A percentile compares a stretch with the other conserved stretches of the same genome.
Conservation (phyloP, 2,113 vertebrate genomes). For the Polyodon spathula region DNA sequence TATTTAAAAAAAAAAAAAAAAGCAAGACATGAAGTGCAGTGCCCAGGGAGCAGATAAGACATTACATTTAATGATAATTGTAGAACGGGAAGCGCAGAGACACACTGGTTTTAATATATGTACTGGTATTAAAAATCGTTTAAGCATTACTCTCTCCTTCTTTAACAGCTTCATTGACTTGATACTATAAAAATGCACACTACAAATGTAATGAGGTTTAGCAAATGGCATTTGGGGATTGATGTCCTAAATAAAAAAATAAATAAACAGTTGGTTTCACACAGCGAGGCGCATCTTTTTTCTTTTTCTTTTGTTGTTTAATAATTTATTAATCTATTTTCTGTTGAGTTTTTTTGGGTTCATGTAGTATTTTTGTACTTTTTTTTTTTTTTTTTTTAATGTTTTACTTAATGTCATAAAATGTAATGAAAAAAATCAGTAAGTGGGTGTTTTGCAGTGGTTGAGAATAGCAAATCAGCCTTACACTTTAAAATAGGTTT, state of each 20-base stretch:
- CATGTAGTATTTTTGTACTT: neutral
- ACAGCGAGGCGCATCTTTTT: conserved; percentile 17
- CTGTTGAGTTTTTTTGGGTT: neutral
- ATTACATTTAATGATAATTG: too few species aligned
- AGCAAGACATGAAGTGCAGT: too few species aligned
- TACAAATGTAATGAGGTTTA: conserved; percentile 31
- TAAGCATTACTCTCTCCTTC: neutral
- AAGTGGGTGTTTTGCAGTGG: too few species aligned
- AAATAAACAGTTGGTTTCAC: conserved; percentile 23
- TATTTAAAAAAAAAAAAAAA: too few species aligned
- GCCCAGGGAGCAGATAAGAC: too few species aligned
- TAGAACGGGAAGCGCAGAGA: too few species aligned
- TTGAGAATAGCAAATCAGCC: too few species aligned
- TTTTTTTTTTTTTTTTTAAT: neutral
- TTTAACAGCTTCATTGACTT: conserved; percentile 10
- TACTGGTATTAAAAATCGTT: too few species aligned
- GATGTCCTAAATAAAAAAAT: conserved; percentile 25
- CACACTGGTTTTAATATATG: too few species aligned
- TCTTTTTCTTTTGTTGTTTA: neutral
- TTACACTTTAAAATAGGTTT: too few species aligned
- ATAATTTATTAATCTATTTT: neutral
- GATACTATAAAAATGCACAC: conserved; percentile 9
- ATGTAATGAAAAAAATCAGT: too few species aligned
- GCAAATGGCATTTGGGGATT: conserved; percentile 30
- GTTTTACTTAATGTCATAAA: neutral